Base-by-base conservation (phyloP, 2,113 vertebrate species). In the Mugil cephalus region DNA sequence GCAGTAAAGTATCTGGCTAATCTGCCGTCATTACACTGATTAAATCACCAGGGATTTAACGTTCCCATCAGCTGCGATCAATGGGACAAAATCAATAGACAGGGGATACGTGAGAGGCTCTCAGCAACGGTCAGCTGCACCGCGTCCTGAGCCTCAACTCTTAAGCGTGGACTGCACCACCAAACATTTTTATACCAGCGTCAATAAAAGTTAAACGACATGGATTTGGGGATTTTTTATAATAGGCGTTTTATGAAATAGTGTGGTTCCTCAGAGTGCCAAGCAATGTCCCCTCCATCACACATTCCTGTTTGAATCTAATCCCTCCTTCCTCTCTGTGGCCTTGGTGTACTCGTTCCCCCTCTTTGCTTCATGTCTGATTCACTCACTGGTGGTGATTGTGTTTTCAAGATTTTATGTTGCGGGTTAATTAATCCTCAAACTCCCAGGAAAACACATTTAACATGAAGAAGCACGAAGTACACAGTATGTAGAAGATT, bases 1-100 rank as follows among this genome's bases (percentile, higher is more conserved):
- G 89, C 93, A 87, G 89, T 92, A 90, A 94, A 91, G 92, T 80
- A 86, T 93, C 91, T 81, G 89, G 88, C 91, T 94, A 95, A 94
- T 95, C 94, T 93, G 89, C 92, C 88, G 35, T 93, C 92, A 94
- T 95, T 94, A 94, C 82, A 58, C 90, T 94, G 94, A 95, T 95
- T 94, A 94, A 93, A 93, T 94, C 94, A 93, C 89, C 39, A 50
- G 92, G 91, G 92, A 94, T 95, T 93, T 94, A 88, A 71, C 66
- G 47, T 93, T 92, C 87, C 91, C 93, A 90, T 94, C 91, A 93
- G 80, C 89, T 91, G 92, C 90, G 66, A 82, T 94, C 94, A 94
- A 94, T 94, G 93, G 50, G 77, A 72, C 86, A 69, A 92, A 92
- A 95, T 94, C 93, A 94, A 95, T 94, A 93, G 93, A 91, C 88